Evolutionary conservation across 2,888 invertebrate species (phyloP), one percentile per base, ranked within the genome.

Genomic region (Synanthedon formicaeformis): DNA sequence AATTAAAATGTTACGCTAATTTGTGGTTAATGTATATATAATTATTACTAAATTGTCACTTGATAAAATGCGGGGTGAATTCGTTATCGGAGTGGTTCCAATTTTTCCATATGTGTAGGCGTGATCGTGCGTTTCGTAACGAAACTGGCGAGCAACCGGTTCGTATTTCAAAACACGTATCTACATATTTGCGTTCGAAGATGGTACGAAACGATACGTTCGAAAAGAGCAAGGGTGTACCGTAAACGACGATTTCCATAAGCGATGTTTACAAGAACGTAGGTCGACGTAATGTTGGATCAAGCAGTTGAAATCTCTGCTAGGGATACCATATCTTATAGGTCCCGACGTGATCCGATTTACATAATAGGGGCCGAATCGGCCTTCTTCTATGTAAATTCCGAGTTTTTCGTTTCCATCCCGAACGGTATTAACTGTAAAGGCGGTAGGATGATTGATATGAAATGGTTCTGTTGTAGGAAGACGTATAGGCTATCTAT

Each of bases 321-420:
- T 61, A 61, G 59, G 69, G 66, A 74, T 71, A 74, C 72, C 71
- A 70, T 74, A 74, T 76, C 75, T 71, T 71, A 66, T 67, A 68
- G 73, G 69, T 64, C 64, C 57, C 67, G 66, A 76, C 81, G 80
- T 79, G 81, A 81, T 79, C 68, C 63, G 67, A 79, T 82, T 81
- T 79, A 72, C 81, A 81, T 82, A 81, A 80, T 74, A 76, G 66
- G 66, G 62, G 60, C 63, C 66, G 12, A 45, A 14, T 45, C 60
- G 60, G 60, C 64, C 66, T 71, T 67, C 70, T 70, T 62, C 71
- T 70, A 71, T 74, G 73, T 69, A 77, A 73, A 74, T 74, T 59
- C 59, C 54, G 64, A 71, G 65, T 71, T 71, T 75, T 77, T 55
- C 51, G 51, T 53, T 50, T 52, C 52, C 27, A 51, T 48, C 57